Evolutionary conservation across 2,113 vertebrate genomes (phyloP).

Genomic region (Carettochelys insculpta): DNA sequence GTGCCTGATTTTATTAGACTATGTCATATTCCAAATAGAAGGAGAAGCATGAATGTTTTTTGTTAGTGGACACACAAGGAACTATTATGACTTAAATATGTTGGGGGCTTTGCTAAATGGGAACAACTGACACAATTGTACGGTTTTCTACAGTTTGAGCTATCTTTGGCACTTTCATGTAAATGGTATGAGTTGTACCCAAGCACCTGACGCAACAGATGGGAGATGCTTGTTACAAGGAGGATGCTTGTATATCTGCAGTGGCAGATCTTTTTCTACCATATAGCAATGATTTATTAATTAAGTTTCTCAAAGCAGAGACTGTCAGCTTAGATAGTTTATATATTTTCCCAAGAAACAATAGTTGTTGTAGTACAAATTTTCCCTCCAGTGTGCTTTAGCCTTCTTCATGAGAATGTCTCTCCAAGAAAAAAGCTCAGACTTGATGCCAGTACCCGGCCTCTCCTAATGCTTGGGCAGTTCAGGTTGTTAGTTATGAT

Average conservation of each 20-base stretch:
- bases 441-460: not conserved
- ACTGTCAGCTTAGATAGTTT: not conserved
- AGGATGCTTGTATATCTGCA: not conserved
- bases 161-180: not conserved
- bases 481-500: not conserved
- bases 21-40: not conserved
- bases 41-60: not conserved
- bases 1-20: not conserved
- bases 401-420: not conserved
- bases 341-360: not conserved
- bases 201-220: not conserved
- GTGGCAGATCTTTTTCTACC: not conserved
- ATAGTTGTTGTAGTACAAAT: not conserved
- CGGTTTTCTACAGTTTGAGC: not conserved
- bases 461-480: not conserved
- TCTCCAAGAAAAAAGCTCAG: not conserved
- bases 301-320: not conserved
- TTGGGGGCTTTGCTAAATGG: not conserved
- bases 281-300: not conserved
- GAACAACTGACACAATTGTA: not conserved
- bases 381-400: not conserved
- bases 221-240: not conserved
- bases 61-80: not conserved
- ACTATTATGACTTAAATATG: not conserved
- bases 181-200: not conserved